Evolutionary conservation across 2,888 invertebrate genomes (phyloP), one percentile per base, ranked within the genome.

Genomic region (Oligia fasciuncula): DNA sequence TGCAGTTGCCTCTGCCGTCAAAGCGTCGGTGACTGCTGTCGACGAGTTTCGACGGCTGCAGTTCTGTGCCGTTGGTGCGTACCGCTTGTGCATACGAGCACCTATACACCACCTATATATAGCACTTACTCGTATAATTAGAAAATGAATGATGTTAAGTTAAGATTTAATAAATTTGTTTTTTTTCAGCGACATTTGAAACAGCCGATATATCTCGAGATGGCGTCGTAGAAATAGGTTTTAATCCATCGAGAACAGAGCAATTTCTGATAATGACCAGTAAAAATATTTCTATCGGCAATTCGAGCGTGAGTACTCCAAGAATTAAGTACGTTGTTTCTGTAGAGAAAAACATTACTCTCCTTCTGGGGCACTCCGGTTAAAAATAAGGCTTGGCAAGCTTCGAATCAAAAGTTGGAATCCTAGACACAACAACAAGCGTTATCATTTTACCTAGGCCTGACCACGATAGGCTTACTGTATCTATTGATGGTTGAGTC

Each of bases 191-290:
- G 4, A 91, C 69, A 67, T 43, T 91, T 43, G 87, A 91, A 57
- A 85, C 94, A 23, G 87, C 91, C 5, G 14, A 63, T 43, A 80
- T 93, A 51, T 85, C 90, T 23, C 88, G 85, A 77, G 94, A 94
- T 43, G 88, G 91, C 4, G 90, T 96, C 0, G 19, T 94, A 14
- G 92, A 91, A 1, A 92, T 97, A 90, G 91, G 88, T 1, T 96
- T 96, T 82, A 93, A 95, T 89, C 93, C 97, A 66, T 63, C 88
- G 80, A 89, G 94, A 86, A 90, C 95, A 43, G 85, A 92, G 76
- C 95, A 96, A 85, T 95, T 96, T 87, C 79, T 95, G 29, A 71
- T 97, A 62, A 87, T 96, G 91, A 94, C 95, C 2, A 95, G 93
- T 84, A 83, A 84, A 6, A 94, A 94, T 72, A 93, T 97, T 83